Conservation (phyloP, 2,888 invertebrate genomes). For the Eupithecia tripunctaria region DNA sequence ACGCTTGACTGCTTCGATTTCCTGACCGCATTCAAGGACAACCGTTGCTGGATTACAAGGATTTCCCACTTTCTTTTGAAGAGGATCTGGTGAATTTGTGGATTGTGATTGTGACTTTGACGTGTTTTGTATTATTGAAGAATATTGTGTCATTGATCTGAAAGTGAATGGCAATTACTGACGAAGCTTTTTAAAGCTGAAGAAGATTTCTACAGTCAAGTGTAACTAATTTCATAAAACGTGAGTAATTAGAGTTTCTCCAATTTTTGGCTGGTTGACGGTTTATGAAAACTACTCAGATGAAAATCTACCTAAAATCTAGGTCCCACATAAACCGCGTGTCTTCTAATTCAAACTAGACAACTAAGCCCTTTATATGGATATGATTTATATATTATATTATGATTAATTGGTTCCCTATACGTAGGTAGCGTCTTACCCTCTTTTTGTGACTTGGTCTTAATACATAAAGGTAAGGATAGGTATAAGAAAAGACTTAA, state of each 20-base stretch:
- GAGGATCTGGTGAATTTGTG: conserved; percentile 54
- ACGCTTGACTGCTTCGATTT: conserved; percentile 61
- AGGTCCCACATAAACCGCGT: not conserved
- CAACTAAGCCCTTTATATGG: not conserved
- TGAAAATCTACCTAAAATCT: not conserved
- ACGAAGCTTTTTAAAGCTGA: conserved; percentile 47
- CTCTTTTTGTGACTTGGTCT: not conserved
- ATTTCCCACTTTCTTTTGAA: conserved; percentile 49
- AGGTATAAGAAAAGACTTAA: not conserved
- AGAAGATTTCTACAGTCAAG: conserved; percentile 29
- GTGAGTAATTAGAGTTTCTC: conserved; percentile 34
- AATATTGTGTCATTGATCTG: conserved; percentile 48
- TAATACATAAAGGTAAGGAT: too few species aligned
- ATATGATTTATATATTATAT: too few species aligned
- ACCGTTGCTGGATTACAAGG: conserved; percentile 44
- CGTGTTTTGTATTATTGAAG: conserved; percentile 48
- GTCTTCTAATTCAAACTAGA: not conserved
- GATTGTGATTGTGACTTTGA: conserved; percentile 66
- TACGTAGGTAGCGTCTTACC: too few species aligned
- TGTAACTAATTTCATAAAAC: conserved; percentile 35
- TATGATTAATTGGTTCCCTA: too few species aligned
- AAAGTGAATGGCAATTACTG: conserved; percentile 47
- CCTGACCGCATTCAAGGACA: conserved; percentile 69
- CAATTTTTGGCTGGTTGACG: too few species aligned
- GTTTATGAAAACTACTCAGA: not conserved